Evolutionary conservation across 1,140 invertebrate genomes (phyloP).

Genomic region (Trinorchestia longiramus): DNA sequence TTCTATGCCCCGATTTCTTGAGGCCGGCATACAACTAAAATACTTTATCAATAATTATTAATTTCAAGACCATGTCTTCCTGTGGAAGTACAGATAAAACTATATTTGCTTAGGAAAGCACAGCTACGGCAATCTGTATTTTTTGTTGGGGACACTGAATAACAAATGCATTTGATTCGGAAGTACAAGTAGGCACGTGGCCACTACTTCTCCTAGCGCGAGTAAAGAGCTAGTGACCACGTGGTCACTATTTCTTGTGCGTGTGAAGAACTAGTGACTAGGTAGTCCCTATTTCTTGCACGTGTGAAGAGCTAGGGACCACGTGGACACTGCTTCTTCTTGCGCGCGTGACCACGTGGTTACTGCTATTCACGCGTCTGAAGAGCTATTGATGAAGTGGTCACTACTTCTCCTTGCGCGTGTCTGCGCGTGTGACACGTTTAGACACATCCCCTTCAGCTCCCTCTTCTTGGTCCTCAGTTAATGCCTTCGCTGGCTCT

Average conservation of each 20-base stretch:
- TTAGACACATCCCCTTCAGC: constrained; percentile 18
- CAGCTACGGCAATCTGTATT: background rate
- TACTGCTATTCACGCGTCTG: no score
- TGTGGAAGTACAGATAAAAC: no score
- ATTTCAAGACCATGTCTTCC: no score
- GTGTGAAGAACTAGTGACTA: no score
- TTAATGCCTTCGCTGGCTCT: background rate
- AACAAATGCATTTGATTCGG: background rate
- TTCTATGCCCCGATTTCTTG: no score
- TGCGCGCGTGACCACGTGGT: background rate
- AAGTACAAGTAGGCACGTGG: no score
- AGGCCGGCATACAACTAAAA: no score
- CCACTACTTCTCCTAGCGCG: no score
- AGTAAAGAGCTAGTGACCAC: no score
- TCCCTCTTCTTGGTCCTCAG: constrained; percentile 39
- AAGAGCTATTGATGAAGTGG: background rate
- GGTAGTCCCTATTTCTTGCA: background rate
- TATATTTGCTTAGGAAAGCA: background rate
- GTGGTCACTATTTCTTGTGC: constrained; percentile 1
- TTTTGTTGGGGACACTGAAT: background rate
- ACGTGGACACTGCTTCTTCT: background rate
- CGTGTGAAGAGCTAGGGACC: background rate
- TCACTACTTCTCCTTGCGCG: constrained; percentile 38
- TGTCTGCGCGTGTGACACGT: background rate
- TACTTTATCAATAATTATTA: no score